phyloP scores from a whole-genome alignment of 2,797 vertebrate genomes.

The Poecile montanus region DNA sequence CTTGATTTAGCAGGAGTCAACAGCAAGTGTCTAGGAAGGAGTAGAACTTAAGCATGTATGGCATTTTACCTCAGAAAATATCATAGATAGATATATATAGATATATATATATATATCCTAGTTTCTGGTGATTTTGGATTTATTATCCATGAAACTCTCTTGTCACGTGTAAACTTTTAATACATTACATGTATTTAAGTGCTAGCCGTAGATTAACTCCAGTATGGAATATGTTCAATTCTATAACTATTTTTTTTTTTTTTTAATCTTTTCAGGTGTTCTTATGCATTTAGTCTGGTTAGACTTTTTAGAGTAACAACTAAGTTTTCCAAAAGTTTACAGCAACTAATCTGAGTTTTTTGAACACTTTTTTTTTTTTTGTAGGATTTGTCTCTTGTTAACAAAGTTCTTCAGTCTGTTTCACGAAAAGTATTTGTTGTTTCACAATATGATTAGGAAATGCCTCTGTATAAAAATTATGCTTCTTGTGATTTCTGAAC shows the following conservation, averaged over 20 bases:
- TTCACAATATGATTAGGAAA: neutral
- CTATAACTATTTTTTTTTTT: rapidly evolving
- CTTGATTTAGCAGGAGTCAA: neutral
- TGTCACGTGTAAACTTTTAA: neutral
- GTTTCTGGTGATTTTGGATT: neutral
- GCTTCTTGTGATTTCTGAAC: neutral
- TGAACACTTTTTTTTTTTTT: neutral
- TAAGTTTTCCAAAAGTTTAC: neutral
- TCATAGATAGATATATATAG: too few species aligned
- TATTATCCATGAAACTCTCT: neutral
- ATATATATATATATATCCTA: too few species aligned
- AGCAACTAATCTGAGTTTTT: neutral
- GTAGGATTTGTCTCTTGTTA: neutral
- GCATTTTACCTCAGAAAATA: neutral
- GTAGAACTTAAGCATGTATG: neutral
- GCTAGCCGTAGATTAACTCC: neutral
- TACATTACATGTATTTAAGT: rapidly evolving
- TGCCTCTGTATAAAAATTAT: neutral
- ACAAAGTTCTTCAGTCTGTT: neutral
- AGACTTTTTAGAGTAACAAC: neutral
- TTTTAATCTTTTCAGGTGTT: neutral
- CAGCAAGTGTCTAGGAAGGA: neutral
- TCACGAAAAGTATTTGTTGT: neutral
- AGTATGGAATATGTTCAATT: neutral
- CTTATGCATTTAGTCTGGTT: neutral